Conservation (phyloP, 2,113 vertebrate genomes). For the Corvus hawaiiensis region DNA sequence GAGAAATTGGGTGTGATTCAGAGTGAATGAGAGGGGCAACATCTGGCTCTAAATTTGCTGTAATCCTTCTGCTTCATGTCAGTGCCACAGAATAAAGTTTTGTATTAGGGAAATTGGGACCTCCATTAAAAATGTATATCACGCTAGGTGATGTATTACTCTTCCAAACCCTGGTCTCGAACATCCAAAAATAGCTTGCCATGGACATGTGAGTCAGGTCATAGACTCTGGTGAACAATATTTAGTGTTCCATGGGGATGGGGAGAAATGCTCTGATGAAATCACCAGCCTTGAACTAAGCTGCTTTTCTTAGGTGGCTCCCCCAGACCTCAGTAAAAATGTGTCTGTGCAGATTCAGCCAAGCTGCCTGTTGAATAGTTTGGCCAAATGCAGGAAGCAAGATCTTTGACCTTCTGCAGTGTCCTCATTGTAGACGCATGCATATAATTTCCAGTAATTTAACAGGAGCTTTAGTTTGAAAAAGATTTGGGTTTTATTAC, state of each 20-base stretch:
- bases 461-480: constrained; percentile 70
- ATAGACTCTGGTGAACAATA: neutral
- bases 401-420: constrained; percentile 68
- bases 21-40: neutral
- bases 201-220: neutral
- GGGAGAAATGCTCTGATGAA: constrained; percentile 32
- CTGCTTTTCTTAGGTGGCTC: constrained; percentile 46
- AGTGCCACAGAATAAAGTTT: constrained; percentile 4
- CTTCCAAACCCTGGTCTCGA: neutral
- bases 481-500: constrained; percentile 72
- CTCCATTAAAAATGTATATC: neutral
- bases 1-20: neutral
- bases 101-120: neutral
- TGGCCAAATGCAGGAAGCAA: constrained; percentile 59
- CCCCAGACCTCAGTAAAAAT: neutral
- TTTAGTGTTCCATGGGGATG: constrained; percentile 4
- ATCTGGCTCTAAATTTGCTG: neutral
- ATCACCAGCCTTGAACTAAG: constrained; percentile 34
- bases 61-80: constrained; percentile 3
- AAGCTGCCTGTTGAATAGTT: constrained; percentile 50
- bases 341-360: constrained; percentile 30
- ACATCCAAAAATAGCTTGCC: constrained; percentile 7
- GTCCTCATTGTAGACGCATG: constrained; percentile 62
- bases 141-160: neutral
- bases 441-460: constrained; percentile 69